These are phyloP conservation scores for Tetragnatha versicolor DNA, from an alignment of 1,140 invertebrate species.

Conservation along the genomic window DNA sequence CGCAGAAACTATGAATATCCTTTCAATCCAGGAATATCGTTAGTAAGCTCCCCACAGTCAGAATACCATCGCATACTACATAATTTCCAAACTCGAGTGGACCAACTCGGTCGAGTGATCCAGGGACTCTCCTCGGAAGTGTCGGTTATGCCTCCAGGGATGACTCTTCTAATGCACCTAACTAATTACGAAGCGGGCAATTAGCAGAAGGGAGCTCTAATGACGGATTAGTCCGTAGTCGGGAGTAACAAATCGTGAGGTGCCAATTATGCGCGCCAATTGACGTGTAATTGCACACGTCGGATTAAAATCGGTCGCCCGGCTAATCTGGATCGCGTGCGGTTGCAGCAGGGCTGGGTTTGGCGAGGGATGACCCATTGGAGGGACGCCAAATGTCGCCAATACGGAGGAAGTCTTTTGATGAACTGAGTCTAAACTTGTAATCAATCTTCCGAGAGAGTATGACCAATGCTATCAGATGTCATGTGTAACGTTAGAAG, in stretches of 20 bases:
- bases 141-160: not conserved
- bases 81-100: too few species aligned
- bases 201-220: constrained; percentile 13
- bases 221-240: constrained; percentile 26
- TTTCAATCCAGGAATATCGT: too few species aligned
- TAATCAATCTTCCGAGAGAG: too few species aligned
- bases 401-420: not conserved
- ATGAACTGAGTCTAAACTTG: too few species aligned
- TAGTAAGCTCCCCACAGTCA: too few species aligned
- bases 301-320: not conserved
- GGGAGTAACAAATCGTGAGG: constrained; percentile 39
- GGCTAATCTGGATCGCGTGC: not conserved
- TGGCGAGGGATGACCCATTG: not conserved
- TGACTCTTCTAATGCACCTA: constrained; percentile 3
- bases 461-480: too few species aligned
- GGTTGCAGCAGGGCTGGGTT: too few species aligned
- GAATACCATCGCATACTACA: too few species aligned
- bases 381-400: not conserved
- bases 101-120: too few species aligned
- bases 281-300: constrained; percentile 26
- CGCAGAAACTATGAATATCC: too few species aligned
- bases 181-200: constrained; percentile 23
- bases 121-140: constrained; percentile 10
- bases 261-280: constrained; percentile 22
- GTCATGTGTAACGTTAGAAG: too few species aligned